Evolutionary conservation across 2,888 invertebrate species (phyloP), one percentile per base, ranked within the genome.

Genomic region (Oligia strigilis): DNA sequence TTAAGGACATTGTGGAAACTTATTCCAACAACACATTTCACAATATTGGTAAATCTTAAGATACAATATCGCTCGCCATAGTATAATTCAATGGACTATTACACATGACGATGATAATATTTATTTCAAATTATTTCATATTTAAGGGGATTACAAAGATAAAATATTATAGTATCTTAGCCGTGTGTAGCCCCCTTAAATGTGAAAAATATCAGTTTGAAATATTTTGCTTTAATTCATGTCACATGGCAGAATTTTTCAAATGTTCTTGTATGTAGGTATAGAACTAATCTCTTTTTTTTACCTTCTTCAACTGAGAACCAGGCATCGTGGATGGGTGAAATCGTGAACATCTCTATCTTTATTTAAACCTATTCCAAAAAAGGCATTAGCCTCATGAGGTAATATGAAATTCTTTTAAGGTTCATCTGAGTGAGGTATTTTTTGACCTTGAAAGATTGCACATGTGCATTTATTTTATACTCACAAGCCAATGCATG

Each of bases 381-480:
- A 36, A n/a, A 55, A 65, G 9, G 19, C 14, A 36, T 23, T 55
- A 23, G 11, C 17, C 11, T 77, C 8, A 14, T 36, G 11, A 19
- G 11, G 6, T 52, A 52, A 40, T 40, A 69, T 36, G 17, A 19
- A 58, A 79, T 49, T 66, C 49, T 40, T 67, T 5, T 17, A 19
- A 0, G 58, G 9, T 23, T 17, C 1, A n/a, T 66, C 5, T 46
- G n/a, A 29, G 67, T 43, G n/a, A 43, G 11, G 11, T 14, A 36
- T 55, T n/a, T 11, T 43, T 75, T 79, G 80, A 80, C 74, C 66
- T 80, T 80, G 81, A 74, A 80, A 58, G 17, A 72, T 58, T 65
- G 40, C 46, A 65, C 52, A 66, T 14, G 72, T 13, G 36, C 5
- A 46, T 64, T 46, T 55, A 79, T 60, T 29, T 58, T 43, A 73